phyloP scores from a whole-genome alignment of 2,888 invertebrate species.

The Nemoura dubitans region DNA sequence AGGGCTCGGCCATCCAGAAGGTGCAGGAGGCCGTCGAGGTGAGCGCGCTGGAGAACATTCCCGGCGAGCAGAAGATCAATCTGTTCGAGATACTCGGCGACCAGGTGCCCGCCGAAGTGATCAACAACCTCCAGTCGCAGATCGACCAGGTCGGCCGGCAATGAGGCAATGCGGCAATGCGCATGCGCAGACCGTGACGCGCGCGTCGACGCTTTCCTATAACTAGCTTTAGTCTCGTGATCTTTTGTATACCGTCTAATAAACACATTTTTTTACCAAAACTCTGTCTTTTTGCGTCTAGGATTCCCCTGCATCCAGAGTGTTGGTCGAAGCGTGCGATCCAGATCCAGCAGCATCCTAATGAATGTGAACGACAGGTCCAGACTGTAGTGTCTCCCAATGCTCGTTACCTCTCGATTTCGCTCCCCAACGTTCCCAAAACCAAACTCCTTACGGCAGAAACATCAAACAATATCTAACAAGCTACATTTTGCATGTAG shows the following conservation, averaged over 20 bases:
- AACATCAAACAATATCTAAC: no score
- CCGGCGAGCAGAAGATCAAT: slow-evolving; percentile 84
- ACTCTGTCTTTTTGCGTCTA: neutral
- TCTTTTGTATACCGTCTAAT: neutral
- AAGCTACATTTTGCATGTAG: no score
- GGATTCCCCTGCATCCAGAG: no score
- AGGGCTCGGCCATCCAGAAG: slow-evolving; percentile 87
- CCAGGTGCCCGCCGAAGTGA: slow-evolving; percentile 86
- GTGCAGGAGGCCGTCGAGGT: slow-evolving; percentile 87
- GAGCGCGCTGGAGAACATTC: slow-evolving; percentile 86
- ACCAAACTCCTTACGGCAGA: no score
- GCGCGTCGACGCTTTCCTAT: no score
- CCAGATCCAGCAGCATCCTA: no score
- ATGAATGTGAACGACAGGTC: no score
- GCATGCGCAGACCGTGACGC: no score
- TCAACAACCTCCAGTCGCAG: slow-evolving; percentile 86
- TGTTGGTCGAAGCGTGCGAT: no score
- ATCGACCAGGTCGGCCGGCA: slow-evolving; percentile 79
- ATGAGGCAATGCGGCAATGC: slow-evolving; percentile 42
- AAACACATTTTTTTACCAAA: neutral
- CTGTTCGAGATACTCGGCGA: slow-evolving; percentile 85
- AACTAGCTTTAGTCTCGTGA: neutral
- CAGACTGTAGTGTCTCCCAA: no score
- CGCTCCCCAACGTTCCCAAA: no score
- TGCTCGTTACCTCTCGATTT: no score